Evolutionary conservation across 2,888 invertebrate species (phyloP).

Genomic region (Brenthis daphne): DNA sequence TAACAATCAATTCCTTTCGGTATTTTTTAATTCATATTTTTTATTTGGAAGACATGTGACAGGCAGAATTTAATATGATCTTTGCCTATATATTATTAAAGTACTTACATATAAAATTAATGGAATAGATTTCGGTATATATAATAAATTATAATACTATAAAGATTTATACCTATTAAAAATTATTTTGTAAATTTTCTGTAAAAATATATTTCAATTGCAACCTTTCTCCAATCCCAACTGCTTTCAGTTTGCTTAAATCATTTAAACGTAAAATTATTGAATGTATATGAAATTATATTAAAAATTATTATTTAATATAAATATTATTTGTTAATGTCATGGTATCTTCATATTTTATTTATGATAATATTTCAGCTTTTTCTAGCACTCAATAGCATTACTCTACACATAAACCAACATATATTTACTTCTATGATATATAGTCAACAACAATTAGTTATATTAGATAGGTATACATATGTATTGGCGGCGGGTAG

Average conservation of each 20-base stretch:
- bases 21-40: conserved; percentile 11
- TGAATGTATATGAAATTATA: too few species aligned
- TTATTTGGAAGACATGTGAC: conserved; percentile 18
- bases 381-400: conserved; percentile 3
- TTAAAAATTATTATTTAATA: too few species aligned
- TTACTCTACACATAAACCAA: conserved; percentile 13
- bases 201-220: conserved; percentile 7
- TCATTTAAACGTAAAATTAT: too few species aligned
- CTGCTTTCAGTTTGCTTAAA: too few species aligned
- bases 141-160: conserved; percentile 3
- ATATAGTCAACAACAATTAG: conserved; percentile 54
- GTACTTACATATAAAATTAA: neutral
- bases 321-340: conserved; percentile 10
- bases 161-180: neutral
- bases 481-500: neutral
- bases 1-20: conserved; percentile 23
- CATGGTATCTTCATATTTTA: neutral
- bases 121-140: neutral
- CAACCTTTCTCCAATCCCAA: too few species aligned
- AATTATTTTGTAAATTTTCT: conserved; percentile 4
- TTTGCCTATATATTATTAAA: neutral
- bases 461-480: conserved; percentile 9
- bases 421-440: conserved; percentile 37
- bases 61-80: conserved; percentile 8
- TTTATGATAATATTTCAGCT: conserved; percentile 1